Evolutionary conservation across 2,888 invertebrate genomes (phyloP).

Genomic region (Crepidodera aurea): DNA sequence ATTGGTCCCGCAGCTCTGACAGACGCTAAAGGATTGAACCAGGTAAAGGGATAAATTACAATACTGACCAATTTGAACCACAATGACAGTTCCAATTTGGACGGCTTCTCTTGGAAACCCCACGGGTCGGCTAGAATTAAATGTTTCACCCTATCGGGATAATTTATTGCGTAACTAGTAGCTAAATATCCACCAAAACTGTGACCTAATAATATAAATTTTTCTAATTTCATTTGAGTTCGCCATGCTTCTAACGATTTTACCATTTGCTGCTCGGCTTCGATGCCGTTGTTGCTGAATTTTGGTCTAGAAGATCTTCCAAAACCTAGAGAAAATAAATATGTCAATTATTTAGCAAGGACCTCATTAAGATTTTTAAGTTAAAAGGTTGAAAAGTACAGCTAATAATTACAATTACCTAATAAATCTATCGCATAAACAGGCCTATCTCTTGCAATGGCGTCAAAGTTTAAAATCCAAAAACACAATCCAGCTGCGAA

Average conservation of each 20-base stretch:
- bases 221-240: conserved; percentile 81
- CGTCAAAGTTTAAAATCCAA: conserved; percentile 91
- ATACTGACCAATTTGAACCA: conserved; percentile 83
- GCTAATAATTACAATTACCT: too few species aligned
- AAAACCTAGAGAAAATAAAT: conserved; percentile 75
- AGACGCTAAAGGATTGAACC: conserved; percentile 89
- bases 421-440: conserved; percentile 85
- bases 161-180: conserved; percentile 82
- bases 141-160: conserved; percentile 88
- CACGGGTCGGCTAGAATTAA: conserved; percentile 93
- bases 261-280: conserved; percentile 89
- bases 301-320: conserved; percentile 89
- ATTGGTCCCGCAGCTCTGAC: conserved; percentile 89
- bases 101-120: conserved; percentile 72
- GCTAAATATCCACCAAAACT: conserved; percentile 93
- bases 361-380: too few species aligned
- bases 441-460: conserved; percentile 77
- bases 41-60: conserved; percentile 71
- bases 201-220: conserved; percentile 90
- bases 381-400: too few species aligned
- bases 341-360: too few species aligned
- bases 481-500: conserved; percentile 91
- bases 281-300: conserved; percentile 78
- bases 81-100: conserved; percentile 70
- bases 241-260: conserved; percentile 94